Percentiles rank a stretch among this genome's conserved stretches.
phyloP scores from a whole-genome alignment of 1,140 invertebrate genomes.

The Drosophila sturtevanti region DNA sequence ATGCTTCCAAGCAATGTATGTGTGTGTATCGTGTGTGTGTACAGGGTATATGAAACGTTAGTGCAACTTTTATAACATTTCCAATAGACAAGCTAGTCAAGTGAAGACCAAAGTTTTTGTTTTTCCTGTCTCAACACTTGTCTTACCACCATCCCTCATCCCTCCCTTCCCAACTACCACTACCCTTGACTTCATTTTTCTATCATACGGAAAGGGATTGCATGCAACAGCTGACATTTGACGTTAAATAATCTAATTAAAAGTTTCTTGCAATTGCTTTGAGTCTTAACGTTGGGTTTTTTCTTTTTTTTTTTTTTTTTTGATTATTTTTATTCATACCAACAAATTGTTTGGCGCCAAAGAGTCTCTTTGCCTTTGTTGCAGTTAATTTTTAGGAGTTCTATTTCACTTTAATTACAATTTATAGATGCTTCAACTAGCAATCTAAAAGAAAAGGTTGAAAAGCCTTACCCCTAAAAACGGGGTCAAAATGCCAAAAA shows the following conservation, averaged over 20 bases:
- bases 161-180: too few species aligned
- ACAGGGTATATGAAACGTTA: neutral
- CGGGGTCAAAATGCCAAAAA: constrained; percentile 41
- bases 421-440: constrained; percentile 71
- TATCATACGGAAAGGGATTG: constrained; percentile 7
- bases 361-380: neutral
- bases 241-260: constrained; percentile 73
- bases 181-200: too few species aligned
- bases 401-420: constrained; percentile 70
- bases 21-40: neutral
- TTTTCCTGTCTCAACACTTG: constrained; percentile 2
- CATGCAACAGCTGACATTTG: constrained; percentile 70
- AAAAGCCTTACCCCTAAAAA: constrained; percentile 28
- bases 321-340: constrained; percentile 21
- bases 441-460: constrained; percentile 43
- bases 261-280: constrained; percentile 61
- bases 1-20: too few species aligned
- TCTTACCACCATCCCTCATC: neutral
- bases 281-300: constrained; percentile 42
- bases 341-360: constrained; percentile 57
- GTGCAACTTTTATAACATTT: neutral
- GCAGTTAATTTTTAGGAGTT: constrained; percentile 7
- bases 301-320: too few species aligned
- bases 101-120: neutral
- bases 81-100: constrained; percentile 1